Evolutionary conservation across 2,113 vertebrate genomes (phyloP), one percentile per base, ranked within the genome.

Genomic region (Capreolus pygargus): DNA sequence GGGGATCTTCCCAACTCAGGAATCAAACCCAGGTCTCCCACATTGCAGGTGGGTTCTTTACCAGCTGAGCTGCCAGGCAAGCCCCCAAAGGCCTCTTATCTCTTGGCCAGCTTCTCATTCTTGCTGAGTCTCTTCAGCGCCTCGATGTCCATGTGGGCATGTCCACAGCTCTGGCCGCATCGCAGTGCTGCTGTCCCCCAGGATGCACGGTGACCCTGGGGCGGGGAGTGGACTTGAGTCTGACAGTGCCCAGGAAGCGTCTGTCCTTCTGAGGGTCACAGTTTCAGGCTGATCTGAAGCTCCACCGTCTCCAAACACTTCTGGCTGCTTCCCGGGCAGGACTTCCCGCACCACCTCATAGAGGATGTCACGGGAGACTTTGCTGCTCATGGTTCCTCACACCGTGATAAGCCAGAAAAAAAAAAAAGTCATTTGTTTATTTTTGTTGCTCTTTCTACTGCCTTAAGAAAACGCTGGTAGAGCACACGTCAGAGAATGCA

Each of bases 141-240:
- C n/a, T 70, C 2, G n/a, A 70, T 5, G 61, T n/a, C 61, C 33
- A 19, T 4, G 7, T 9, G 16, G 16, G 30, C 16, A 0, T 11
- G 9, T n/a, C n/a, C n/a, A 36, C 0, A 6, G 64, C 64, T 0
- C 0, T 1, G 17, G 64, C 19, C 0, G 2, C 64, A 36, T 5
- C 7, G 1, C n/a, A 36, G 16, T 1, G 25, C 57, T 27, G 25
- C n/a, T 36, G 17, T 19, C n/a, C n/a, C 33, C 64, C 4, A 27
- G 4, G 64, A 70, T 4, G 11, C 33, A 21, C 33, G 2, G 64
- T 12, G 67, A 23, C 19, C n/a, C 17, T 2, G n/a, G 67, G 67
- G 67, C 2, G 10, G 5, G 19, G 19, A 70, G n/a, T 12, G 19
- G 67, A 12, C n/a, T 12, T 23, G 67, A 19, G 67, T 10, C n/a